A percentile compares a stretch with the other conserved stretches of the same genome.
phyloP scores from a whole-genome alignment of 1,140 invertebrate species.

The Aphaenogaster rudis region DNA sequence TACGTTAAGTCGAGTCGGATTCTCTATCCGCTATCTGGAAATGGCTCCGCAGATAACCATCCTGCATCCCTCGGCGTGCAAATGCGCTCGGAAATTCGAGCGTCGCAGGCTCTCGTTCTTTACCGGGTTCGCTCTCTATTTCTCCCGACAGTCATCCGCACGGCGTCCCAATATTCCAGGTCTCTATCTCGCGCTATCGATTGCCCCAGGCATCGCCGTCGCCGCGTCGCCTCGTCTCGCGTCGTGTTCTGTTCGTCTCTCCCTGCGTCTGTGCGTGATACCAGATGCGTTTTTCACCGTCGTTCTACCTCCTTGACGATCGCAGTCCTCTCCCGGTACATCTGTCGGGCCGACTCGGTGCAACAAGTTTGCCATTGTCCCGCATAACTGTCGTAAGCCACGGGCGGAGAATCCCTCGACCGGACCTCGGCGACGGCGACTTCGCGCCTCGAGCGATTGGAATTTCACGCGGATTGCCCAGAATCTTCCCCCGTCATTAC shows the following conservation, averaged over 20 bases:
- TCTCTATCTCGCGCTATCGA: constrained; percentile 22
- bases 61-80: neutral
- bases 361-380: constrained; percentile 84
- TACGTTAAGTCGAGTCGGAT: neutral
- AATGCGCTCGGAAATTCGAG: neutral
- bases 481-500: neutral
- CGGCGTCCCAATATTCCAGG: constrained; percentile 3
- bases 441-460: neutral
- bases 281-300: neutral
- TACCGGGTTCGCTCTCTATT: neutral
- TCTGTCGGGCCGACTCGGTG: constrained; percentile 48
- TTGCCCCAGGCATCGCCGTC: neutral
- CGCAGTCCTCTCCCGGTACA: neutral
- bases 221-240: neutral
- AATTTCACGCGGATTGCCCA: neutral
- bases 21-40: neutral
- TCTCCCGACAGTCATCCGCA: neutral
- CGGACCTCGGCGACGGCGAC: neutral
- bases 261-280: neutral
- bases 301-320: neutral
- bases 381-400: constrained; percentile 27
- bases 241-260: neutral
- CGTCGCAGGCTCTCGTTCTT: neutral
- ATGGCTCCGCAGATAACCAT: neutral
- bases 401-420: constrained; percentile 67